Percentiles rank a stretch among this genome's conserved stretches.
Conservation (phyloP, 2,113 vertebrate genomes). For the Micromys minutus region DNA sequence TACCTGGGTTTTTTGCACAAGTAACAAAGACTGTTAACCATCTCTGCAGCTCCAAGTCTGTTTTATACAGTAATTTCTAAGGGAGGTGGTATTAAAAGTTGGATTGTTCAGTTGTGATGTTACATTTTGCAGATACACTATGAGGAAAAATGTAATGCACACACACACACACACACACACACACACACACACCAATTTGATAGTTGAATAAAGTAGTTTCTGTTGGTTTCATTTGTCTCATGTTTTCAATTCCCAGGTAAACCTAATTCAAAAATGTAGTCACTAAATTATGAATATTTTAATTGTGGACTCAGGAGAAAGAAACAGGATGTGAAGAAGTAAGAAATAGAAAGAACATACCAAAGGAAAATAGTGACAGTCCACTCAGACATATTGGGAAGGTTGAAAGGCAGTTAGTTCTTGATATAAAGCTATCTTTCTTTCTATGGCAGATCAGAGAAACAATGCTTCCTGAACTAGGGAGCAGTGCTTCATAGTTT, state of each 20-base stretch:
- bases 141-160: not conserved
- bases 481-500: slow-evolving; percentile 35
- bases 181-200: not conserved
- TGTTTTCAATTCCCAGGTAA: not conserved
- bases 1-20: not conserved
- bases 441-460: slow-evolving; percentile 22
- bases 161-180: not conserved
- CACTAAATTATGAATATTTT: not conserved
- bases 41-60: not conserved
- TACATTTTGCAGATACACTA: slow-evolving; percentile 10
- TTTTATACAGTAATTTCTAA: not conserved
- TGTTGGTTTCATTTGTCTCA: not conserved
- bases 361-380: not conserved
- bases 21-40: not conserved
- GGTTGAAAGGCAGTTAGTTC: not conserved
- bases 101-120: not conserved
- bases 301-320: not conserved
- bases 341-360: not conserved
- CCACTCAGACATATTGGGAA: not conserved
- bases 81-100: not conserved
- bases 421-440: not conserved
- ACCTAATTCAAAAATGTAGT: not conserved
- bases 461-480: not conserved
- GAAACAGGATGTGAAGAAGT: not conserved
- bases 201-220: not conserved